Evolutionary conservation across 1,140 invertebrate genomes (phyloP).

Genomic region (Centruroides vittatus): DNA sequence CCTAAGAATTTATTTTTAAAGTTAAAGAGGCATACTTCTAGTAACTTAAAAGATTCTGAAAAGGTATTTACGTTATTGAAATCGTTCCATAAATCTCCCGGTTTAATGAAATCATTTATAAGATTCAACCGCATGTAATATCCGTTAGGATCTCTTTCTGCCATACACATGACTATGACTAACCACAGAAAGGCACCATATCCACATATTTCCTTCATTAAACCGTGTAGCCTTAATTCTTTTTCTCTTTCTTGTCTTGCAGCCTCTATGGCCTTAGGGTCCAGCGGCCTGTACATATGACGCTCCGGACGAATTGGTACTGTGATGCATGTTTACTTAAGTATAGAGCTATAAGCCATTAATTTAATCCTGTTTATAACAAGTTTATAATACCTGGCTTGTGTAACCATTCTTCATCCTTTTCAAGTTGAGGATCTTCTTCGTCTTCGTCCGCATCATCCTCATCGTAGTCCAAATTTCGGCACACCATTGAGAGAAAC

Average conservation of each 20-base stretch:
- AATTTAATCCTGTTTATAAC: too few species aligned
- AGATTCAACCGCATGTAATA: constrained; percentile 28
- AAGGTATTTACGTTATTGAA: constrained; percentile 4
- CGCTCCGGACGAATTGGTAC: too few species aligned
- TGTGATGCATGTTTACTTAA: too few species aligned
- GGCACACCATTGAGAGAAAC: constrained; percentile 8
- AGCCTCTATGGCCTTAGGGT: constrained; percentile 1
- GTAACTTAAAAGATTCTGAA: too few species aligned
- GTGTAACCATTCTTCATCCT: constrained; percentile 11
- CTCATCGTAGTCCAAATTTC: constrained; percentile 9
- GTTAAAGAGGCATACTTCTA: too few species aligned
- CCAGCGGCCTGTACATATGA: constrained; percentile 9
- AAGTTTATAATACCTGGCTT: too few species aligned
- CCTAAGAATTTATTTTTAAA: too few species aligned
- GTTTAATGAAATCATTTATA: constrained; percentile 27
- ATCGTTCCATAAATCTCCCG: constrained; percentile 13
- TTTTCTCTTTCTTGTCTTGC: constrained; percentile 23
- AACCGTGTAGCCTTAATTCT: constrained; percentile 32
- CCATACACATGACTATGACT: constrained; percentile 34
- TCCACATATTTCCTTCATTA: constrained; percentile 33
- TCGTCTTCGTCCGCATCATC: constrained; percentile 16
- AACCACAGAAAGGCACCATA: constrained; percentile 36
- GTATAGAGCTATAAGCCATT: too few species aligned
- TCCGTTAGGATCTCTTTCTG: constrained; percentile 28
- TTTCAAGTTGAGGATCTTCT: constrained; percentile 7